Evolutionary conservation across 1,140 invertebrate species (phyloP), one percentile per base, ranked within the genome.

Genomic region (Penaeus chinensis): DNA sequence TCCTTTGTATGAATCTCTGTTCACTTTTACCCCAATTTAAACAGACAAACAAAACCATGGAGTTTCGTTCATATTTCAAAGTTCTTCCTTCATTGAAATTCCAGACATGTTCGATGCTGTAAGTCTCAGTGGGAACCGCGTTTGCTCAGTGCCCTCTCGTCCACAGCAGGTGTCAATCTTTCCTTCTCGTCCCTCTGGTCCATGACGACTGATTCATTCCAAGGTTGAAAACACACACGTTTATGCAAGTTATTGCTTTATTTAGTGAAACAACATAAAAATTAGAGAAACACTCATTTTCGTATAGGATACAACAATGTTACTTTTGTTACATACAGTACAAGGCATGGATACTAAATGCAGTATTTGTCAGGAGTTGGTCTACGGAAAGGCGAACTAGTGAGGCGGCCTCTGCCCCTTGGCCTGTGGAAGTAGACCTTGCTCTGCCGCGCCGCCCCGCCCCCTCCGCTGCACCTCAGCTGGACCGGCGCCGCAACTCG

Each of bases 181-280:
- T 11, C 54, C 10, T 54, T 54, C 54, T 54, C 54, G 54, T 10
- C 1, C 1, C 54, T 54, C 16, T 11, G 4, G 37, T 42, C 37
- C 37, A 2, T 11, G 54, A 54, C 54, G 10, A 13, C 11, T 1
- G 54, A 7, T 42, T 54, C 54, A 54, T n/a, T 24, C 71, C 78
- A 22, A 22, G 71, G 54, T 32, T 22, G 24, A 76, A 76, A 74
- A 82, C 24, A 83, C 60, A 87, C 60, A 13, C 42, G 54, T 7
- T 10, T 47, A 16, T 37, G 86, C 80, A 87, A 82, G 37, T 87
- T 82, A 83, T 87, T 87, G 86, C 86, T 87, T 87, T 87, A 87
- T 87, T 87, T 87, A 87, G 85, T 82, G 85, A 87, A 87, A 87
- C 85, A 87, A 87, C 85, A 87, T 87, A 87, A 87, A 87, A 87